Conservation (phyloP, 2,888 invertebrate species). For the Cephus pulcher region DNA sequence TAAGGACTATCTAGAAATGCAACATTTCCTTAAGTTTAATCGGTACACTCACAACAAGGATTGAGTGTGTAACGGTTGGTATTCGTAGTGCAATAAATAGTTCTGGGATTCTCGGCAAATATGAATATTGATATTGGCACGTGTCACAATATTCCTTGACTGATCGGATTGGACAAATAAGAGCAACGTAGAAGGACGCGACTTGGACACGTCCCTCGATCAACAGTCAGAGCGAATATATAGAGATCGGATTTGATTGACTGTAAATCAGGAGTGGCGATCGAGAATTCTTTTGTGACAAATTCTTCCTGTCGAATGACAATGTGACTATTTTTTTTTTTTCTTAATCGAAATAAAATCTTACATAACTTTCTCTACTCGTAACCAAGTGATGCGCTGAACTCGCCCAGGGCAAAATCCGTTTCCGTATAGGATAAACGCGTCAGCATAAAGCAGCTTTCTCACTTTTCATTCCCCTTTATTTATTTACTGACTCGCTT, state of each 20-base stretch:
- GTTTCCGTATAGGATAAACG: not conserved
- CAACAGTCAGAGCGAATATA: too few relatives aligned
- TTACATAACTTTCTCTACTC: not conserved
- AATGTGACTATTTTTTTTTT: not conserved
- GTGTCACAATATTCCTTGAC: not conserved
- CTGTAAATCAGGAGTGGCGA: not conserved
- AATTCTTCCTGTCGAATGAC: too few relatives aligned
- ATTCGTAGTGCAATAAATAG: not conserved
- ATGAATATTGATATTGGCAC: not conserved
- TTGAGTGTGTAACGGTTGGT: not conserved
- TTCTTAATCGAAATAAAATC: not conserved
- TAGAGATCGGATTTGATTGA: not conserved
- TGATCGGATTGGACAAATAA: not conserved
- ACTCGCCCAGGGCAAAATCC: not conserved
- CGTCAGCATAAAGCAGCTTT: not conserved
- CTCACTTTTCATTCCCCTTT: not conserved
- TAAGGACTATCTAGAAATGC: conserved; percentile 31
- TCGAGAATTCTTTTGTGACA: not conserved
- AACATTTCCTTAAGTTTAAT: conserved; percentile 27
- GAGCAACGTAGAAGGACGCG: not conserved
- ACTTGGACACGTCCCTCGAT: not conserved
- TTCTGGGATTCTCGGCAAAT: not conserved
- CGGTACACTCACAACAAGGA: not conserved
- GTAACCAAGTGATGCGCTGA: not conserved
- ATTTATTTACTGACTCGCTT: not conserved